These are phyloP conservation scores for Nemotelus pantherinus DNA, from an alignment of 2,888 invertebrate species.

Conservation along the genomic window DNA sequence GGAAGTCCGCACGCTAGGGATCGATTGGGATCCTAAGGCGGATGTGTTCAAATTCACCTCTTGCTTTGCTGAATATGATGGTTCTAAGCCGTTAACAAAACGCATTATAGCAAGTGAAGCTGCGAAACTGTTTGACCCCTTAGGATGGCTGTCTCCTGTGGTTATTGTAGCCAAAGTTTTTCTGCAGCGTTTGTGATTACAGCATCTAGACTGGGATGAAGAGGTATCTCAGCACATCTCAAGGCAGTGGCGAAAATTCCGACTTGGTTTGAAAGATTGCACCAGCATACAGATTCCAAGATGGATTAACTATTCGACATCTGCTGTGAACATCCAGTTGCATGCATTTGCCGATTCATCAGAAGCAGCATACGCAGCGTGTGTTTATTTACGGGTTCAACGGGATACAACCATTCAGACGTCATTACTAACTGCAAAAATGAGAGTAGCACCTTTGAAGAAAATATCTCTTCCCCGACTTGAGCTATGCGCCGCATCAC, in stretches of 20 bases:
- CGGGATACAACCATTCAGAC: no score
- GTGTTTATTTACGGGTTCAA: conserved; percentile 46
- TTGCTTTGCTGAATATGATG: no score
- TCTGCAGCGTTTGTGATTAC: conserved; percentile 54
- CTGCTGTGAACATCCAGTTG: neutral
- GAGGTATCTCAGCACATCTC: neutral
- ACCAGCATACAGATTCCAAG: neutral
- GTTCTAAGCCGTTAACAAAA: no score
- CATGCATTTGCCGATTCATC: conserved; percentile 53
- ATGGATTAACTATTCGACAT: neutral
- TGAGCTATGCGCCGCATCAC: no score
- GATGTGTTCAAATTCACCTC: no score
- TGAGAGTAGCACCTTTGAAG: no score
- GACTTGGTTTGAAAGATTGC: neutral
- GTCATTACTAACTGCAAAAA: no score
- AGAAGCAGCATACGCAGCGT: conserved; percentile 48
- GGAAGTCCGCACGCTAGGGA: no score
- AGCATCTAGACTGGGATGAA: conserved; percentile 54
- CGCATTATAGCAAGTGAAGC: neutral
- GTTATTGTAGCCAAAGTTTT: conserved; percentile 53
- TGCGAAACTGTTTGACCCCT: conserved; percentile 52
- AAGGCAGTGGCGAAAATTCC: conserved; percentile 19
- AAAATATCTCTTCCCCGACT: no score
- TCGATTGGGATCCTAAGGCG: no score
- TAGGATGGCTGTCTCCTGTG: conserved; percentile 52